Percentiles rank a stretch among this genome's conserved stretches.
Conservation (phyloP, 2,797 vertebrate species). For the Xerus rutilus region DNA sequence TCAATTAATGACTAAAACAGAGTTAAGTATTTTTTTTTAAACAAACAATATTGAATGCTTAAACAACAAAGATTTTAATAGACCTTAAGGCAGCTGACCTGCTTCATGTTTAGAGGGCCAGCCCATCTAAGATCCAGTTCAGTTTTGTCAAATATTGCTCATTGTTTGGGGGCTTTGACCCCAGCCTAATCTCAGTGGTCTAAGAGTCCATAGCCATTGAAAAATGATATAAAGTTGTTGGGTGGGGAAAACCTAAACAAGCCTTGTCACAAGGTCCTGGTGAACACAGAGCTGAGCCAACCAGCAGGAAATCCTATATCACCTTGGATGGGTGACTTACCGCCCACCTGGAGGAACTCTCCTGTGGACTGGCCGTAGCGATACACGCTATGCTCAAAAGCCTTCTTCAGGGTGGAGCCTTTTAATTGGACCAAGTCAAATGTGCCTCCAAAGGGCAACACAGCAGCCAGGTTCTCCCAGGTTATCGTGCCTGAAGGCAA, state of each 20-base stretch:
- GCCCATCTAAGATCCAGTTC: background rate
- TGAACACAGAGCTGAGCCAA: background rate
- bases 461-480: slow-evolving; percentile 93
- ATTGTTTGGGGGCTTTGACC: background rate
- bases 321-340: slow-evolving; percentile 83
- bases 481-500: slow-evolving; percentile 92
- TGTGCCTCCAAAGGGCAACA: slow-evolving; percentile 95
- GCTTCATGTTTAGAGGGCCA: background rate
- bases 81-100: background rate
- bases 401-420: slow-evolving; percentile 92
- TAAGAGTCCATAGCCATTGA: background rate
- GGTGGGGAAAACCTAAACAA: background rate
- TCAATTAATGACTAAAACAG: background rate
- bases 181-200: background rate
- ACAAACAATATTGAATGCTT: background rate
- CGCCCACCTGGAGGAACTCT: slow-evolving; percentile 97
- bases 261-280: background rate
- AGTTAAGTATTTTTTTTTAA: background rate
- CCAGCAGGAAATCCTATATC: background rate
- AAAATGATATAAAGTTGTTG: background rate
- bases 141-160: background rate
- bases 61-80: slow-evolving; percentile 35
- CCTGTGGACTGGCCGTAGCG: slow-evolving; percentile 91
- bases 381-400: slow-evolving; percentile 93
- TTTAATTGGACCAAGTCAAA: slow-evolving; percentile 93